phyloP scores from a whole-genome alignment of 1,140 invertebrate genomes.

The Leucophenga varia region DNA sequence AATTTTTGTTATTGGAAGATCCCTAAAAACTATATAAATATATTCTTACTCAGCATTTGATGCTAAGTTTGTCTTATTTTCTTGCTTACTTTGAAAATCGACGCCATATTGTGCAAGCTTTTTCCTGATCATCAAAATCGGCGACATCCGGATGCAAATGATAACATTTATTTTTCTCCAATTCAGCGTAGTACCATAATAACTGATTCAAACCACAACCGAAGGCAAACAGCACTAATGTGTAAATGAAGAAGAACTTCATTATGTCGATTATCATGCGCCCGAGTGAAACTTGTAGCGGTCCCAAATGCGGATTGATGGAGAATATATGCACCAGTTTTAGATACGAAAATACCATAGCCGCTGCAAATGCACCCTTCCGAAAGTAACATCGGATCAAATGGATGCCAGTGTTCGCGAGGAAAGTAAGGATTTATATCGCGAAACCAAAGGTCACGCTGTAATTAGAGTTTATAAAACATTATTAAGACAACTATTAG shows the following conservation, averaged over 20 bases:
- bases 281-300: constrained; percentile 82
- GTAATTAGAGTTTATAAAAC: constrained; percentile 20
- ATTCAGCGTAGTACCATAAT: constrained; percentile 93
- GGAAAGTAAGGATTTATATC: constrained; percentile 80
- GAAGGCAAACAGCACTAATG: constrained; percentile 85
- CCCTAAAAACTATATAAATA: background rate
- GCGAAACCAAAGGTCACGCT: constrained; percentile 69
- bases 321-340: constrained; percentile 96
- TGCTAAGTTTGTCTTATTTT: background rate
- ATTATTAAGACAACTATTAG: background rate
- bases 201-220: constrained; percentile 91
- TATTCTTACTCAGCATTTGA: constrained; percentile 1
- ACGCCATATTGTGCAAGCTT: constrained; percentile 82
- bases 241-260: constrained; percentile 93
- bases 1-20: constrained; percentile 4
- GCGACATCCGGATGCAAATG: constrained; percentile 67
- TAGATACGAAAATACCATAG: constrained; percentile 92
- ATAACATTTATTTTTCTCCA: constrained; percentile 83
- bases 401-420: constrained; percentile 86
- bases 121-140: constrained; percentile 77
- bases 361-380: constrained; percentile 93
- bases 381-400: constrained; percentile 90
- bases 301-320: constrained; percentile 91
- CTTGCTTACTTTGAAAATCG: constrained; percentile 76
- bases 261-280: constrained; percentile 92